Conservation (phyloP, 2,113 vertebrate genomes). For the Falco punctatus region DNA sequence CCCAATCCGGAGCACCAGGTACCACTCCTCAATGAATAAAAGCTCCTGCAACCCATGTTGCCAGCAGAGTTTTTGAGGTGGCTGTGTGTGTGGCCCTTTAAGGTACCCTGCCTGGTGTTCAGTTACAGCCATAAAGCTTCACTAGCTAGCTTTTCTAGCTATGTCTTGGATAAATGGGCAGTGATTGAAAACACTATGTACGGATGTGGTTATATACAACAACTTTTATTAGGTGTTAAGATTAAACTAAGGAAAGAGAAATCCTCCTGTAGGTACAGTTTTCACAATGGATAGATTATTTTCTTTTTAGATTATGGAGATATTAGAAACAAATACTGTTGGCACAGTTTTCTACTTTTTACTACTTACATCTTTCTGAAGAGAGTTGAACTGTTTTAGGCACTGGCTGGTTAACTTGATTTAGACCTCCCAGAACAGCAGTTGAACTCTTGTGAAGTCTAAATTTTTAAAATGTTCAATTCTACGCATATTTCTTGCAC, state of each 20-base stretch:
- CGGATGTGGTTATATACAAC: not conserved
- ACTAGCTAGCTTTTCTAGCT: not conserved
- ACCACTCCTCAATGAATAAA: not conserved
- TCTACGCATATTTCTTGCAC: conserved; percentile 57
- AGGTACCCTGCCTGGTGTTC: not conserved
- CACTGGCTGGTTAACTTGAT: not conserved
- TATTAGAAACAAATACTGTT: not conserved
- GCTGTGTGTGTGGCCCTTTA: accelerated
- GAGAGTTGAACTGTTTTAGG: not conserved
- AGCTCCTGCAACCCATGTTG: not conserved
- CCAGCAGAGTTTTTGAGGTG: not conserved
- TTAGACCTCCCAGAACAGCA: conserved; percentile 24
- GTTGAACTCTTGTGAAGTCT: not conserved
- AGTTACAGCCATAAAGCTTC: not conserved
- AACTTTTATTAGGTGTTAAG: not conserved
- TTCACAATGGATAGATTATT: not conserved
- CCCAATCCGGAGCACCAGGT: not conserved
- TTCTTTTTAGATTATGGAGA: not conserved
- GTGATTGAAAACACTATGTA: not conserved
- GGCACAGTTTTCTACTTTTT: not conserved
- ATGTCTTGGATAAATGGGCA: not conserved
- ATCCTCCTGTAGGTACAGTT: not conserved
- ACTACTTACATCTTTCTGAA: not conserved
- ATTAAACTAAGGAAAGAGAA: not conserved
- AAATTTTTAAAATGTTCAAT: not conserved